Evolutionary conservation across 2,113 vertebrate species (phyloP).

Genomic region (Dipodomys merriami): DNA sequence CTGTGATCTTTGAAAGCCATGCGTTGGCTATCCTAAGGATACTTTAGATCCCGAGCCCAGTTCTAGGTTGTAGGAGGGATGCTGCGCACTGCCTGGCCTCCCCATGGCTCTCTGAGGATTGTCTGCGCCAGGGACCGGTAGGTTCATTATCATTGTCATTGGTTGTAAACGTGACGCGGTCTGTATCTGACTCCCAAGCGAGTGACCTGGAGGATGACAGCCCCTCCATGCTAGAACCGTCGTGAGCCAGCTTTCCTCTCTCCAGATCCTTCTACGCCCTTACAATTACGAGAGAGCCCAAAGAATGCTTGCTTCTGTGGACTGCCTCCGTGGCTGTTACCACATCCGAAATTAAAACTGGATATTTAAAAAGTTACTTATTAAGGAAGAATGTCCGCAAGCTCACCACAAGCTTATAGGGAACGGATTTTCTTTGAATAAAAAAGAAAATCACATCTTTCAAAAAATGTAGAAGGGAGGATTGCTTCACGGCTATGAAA

Average conservation of each 20-base stretch:
- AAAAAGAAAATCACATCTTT: conserved; percentile 1
- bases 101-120: background rate
- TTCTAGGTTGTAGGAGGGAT: background rate
- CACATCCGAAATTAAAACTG: conserved; percentile 25
- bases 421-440: background rate
- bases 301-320: background rate
- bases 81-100: background rate
- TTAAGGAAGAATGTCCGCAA: conserved; percentile 12
- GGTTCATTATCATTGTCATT: background rate
- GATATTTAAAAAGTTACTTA: background rate
- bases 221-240: background rate
- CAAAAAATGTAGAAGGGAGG: background rate
- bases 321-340: background rate
- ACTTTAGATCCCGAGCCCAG: no score
- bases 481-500: background rate
- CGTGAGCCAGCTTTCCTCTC: background rate
- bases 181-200: background rate
- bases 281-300: background rate
- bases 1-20: background rate
- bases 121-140: background rate
- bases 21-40: background rate
- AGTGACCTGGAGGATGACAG: background rate
- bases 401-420: background rate
- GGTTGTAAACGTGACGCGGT: background rate
- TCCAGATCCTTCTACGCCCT: background rate